Percentiles rank a stretch among this genome's conserved stretches.
These are phyloP conservation scores for Macrophya alboannulata DNA, from an alignment of 2,888 invertebrate species.

Conservation along the genomic window DNA sequence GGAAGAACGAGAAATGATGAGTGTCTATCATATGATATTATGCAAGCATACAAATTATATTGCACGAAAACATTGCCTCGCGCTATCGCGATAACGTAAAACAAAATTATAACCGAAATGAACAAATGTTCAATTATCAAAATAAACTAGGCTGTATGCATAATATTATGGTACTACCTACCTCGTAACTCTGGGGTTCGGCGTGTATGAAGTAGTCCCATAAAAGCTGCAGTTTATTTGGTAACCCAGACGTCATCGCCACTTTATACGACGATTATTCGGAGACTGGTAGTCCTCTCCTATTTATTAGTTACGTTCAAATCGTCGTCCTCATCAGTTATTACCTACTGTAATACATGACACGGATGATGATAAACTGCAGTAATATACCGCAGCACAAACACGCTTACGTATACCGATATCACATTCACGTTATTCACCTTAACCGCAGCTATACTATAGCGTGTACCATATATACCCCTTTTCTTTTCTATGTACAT, in stretches of 20 bases:
- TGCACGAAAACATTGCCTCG: background rate
- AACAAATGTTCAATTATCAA: background rate
- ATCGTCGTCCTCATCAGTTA: slow-evolving; percentile 40
- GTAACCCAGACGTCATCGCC: slow-evolving; percentile 70
- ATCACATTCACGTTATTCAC: slow-evolving; percentile 26
- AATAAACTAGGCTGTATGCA: background rate
- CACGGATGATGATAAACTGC: background rate
- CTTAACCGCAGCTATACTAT: slow-evolving; percentile 14
- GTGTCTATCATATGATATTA: background rate
- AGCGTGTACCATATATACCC: background rate
- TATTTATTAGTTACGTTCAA: background rate
- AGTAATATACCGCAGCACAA: slow-evolving; percentile 26
- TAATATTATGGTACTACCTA: slow-evolving; percentile 68
- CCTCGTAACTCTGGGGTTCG: slow-evolving; percentile 85
- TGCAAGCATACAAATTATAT: background rate
- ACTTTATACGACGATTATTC: slow-evolving; percentile 36
- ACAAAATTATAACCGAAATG: too few species aligned
- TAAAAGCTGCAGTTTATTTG: slow-evolving; percentile 79
- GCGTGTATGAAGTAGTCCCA: slow-evolving; percentile 86
- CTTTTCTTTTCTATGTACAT: background rate
- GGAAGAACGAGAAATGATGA: background rate
- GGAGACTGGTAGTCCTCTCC: background rate
- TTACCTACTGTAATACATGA: background rate
- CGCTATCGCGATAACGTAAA: background rate
- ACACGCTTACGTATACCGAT: slow-evolving; percentile 8